A percentile compares a stretch with the other conserved stretches of the same genome.
Conservation (phyloP, 1,140 invertebrate species). For the Dolichoris vasculosae region DNA sequence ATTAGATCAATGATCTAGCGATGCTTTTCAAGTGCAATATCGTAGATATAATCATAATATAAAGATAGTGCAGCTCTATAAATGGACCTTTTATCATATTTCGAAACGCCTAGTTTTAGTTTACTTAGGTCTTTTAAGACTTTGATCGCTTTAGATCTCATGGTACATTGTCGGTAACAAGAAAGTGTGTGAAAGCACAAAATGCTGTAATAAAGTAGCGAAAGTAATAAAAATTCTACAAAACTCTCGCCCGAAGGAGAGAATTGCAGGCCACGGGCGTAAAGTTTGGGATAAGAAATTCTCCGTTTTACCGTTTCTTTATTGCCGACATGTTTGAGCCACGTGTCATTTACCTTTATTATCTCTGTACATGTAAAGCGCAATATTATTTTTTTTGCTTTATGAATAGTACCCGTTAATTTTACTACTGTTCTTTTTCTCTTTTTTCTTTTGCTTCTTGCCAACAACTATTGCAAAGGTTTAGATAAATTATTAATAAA, state of each 20-base stretch:
- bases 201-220: constrained; percentile 40
- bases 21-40: too few relatives aligned
- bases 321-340: not conserved
- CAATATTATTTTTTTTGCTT: constrained; percentile 16
- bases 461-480: not conserved
- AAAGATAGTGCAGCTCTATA: not conserved
- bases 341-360: not conserved
- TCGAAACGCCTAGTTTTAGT: not conserved
- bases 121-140: not conserved
- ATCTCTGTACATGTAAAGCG: not conserved
- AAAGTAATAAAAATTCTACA: constrained; percentile 29
- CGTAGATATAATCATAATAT: too few relatives aligned
- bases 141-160: not conserved
- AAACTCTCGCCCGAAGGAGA: not conserved
- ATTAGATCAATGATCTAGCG: too few relatives aligned
- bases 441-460: not conserved
- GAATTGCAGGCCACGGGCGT: not conserved
- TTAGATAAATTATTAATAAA: not conserved
- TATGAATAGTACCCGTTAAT: constrained; percentile 23
- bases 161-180: not conserved
- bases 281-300: constrained; percentile 14
- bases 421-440: not conserved
- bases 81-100: not conserved
- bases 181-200: not conserved
- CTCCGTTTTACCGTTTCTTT: not conserved